Evolutionary conservation across 2,113 vertebrate genomes (phyloP).

Genomic region (Melanerpes aurifrons): DNA sequence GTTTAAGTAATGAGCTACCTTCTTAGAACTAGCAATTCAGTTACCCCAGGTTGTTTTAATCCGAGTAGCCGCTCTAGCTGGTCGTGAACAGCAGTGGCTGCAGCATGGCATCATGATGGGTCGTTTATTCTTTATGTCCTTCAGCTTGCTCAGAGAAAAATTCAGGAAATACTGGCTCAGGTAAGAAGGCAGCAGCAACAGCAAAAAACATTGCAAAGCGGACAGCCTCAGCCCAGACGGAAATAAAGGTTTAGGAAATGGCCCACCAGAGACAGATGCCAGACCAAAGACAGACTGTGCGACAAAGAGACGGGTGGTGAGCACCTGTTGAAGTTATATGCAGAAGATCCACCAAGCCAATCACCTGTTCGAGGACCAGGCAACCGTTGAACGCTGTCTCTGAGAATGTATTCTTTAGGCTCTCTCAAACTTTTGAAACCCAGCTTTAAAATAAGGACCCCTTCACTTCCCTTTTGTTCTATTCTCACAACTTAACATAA

Average conservation of each 20-base stretch:
- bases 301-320: constrained; percentile 76
- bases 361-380: constrained; percentile 85
- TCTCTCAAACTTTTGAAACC: constrained; percentile 87
- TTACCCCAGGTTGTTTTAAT: not conserved
- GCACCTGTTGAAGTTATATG: constrained; percentile 78
- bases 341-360: constrained; percentile 82
- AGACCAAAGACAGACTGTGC: constrained; percentile 88
- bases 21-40: not conserved
- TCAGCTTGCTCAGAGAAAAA: constrained; percentile 97
- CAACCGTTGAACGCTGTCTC: constrained; percentile 87
- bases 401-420: constrained; percentile 92
- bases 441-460: constrained; percentile 84
- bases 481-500: constrained; percentile 83
- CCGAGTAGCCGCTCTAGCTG: not conserved
- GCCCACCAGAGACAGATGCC: constrained; percentile 84
- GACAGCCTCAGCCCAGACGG: constrained; percentile 87
- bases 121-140: constrained; percentile 49
- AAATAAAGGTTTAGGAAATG: constrained; percentile 87
- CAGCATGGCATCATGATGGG: not conserved
- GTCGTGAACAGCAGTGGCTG: not conserved
- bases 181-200: constrained; percentile 96
- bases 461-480: constrained; percentile 89
- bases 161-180: constrained; percentile 98
- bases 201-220: constrained; percentile 83
- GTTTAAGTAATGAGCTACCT: not conserved